Evolutionary conservation across 1,140 invertebrate genomes (phyloP), one percentile per base, ranked within the genome.

Genomic region (Formica exsecta): DNA sequence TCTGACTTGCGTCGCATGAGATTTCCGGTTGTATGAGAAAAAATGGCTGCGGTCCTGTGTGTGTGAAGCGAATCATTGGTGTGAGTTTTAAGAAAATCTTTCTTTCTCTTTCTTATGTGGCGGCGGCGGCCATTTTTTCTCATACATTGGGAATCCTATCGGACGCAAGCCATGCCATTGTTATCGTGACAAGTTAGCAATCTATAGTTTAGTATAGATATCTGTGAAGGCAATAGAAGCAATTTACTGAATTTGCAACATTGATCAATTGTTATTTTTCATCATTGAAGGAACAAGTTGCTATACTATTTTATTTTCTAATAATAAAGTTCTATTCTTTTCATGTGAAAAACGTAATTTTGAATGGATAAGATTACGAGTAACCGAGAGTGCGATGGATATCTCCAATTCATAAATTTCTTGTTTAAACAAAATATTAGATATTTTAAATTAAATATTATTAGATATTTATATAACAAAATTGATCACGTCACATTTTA

Each of bases 381-480:
- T 64, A 25, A 41, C 25, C 36, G 11, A 65, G 41, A 25, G 6
- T n/a, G n/a, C 16, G 16, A 19, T 11, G 54, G 2, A 32, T 66
- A 32, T 44, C 44, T 22, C 13, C 13, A 68, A 79, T n/a, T 79
- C 13, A 16, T 19, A 64, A 77, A 19, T 66, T 51, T n/a, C 19
- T 2, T 0, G 22, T 22, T 41, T 68, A 32, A 54, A 66, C 38
- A n/a, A 70, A 80, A 68, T 38, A 41, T 79, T 32, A 32, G 7
- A 66, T 65, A 77, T 29, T 61, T 62, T 11, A 13, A 41, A 57
- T 64, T 19, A 79, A 32, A 32, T 32, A 32, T 32, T 32, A 32
- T 3, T 32, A 6, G 8, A 25, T 32, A 32, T 66, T 32, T 38
- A 29, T 51, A 38, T 29, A 29, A 25, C 16, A 51, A 25, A 54